These are phyloP conservation scores for Zaprionus africanus DNA, from an alignment of 1,140 invertebrate genomes.

Conservation along the genomic window DNA sequence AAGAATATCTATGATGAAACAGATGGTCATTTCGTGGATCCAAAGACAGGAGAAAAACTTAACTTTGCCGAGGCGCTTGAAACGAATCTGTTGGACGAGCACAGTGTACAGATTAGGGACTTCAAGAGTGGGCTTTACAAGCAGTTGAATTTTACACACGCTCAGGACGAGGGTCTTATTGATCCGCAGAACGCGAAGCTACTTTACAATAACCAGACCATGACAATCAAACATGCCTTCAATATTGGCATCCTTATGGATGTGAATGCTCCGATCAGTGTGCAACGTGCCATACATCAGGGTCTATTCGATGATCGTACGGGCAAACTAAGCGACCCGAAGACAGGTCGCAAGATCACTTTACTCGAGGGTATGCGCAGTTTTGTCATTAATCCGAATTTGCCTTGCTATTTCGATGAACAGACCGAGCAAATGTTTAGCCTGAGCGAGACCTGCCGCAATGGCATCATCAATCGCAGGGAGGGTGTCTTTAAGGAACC, in stretches of 20 bases:
- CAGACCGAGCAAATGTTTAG: slow-evolving; percentile 88
- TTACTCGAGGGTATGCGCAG: slow-evolving; percentile 93
- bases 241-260: slow-evolving; percentile 92
- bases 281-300: slow-evolving; percentile 94
- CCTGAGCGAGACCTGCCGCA: slow-evolving; percentile 91
- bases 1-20: slow-evolving; percentile 92
- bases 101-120: slow-evolving; percentile 94
- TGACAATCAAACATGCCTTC: slow-evolving; percentile 92
- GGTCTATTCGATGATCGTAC: slow-evolving; percentile 92
- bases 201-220: slow-evolving; percentile 87
- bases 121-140: slow-evolving; percentile 90
- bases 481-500: slow-evolving; percentile 91
- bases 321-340: slow-evolving; percentile 93
- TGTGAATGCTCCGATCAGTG: slow-evolving; percentile 91
- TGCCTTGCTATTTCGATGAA: slow-evolving; percentile 92
- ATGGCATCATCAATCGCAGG: slow-evolving; percentile 92
- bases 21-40: slow-evolving; percentile 92
- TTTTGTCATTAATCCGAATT: slow-evolving; percentile 90
- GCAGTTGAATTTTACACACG: slow-evolving; percentile 90
- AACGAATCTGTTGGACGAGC: slow-evolving; percentile 90
- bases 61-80: slow-evolving; percentile 90
- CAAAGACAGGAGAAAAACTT: slow-evolving; percentile 90
- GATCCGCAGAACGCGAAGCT: slow-evolving; percentile 90
- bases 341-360: slow-evolving; percentile 90
- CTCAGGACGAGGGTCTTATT: slow-evolving; percentile 90